A percentile compares a stretch with the other conserved stretches of the same genome.
These are phyloP conservation scores for Drosophila trichaetosa DNA, from an alignment of 2,888 invertebrate genomes.

Conservation along the genomic window DNA sequence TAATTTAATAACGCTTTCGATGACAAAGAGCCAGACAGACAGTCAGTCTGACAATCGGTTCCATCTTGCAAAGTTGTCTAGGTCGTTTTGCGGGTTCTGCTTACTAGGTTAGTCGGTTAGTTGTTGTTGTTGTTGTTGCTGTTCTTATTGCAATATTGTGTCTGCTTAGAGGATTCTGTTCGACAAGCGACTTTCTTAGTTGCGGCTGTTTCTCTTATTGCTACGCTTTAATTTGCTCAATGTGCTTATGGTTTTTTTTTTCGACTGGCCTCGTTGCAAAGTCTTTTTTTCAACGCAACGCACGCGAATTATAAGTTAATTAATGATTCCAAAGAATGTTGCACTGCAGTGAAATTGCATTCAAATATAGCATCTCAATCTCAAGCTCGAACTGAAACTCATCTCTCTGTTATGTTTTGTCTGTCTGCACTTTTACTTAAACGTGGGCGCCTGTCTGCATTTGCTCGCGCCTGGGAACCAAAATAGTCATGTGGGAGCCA, in stretches of 20 bases:
- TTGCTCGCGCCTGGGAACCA: conserved; percentile 50
- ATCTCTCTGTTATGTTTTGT: conserved; percentile 34
- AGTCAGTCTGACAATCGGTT: not conserved
- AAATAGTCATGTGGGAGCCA: conserved; percentile 51
- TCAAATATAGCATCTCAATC: conserved; percentile 37
- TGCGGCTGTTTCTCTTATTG: conserved; percentile 56
- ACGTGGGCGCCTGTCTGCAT: conserved; percentile 45
- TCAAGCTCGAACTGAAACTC: not conserved
- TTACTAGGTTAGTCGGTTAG: conserved; percentile 83
- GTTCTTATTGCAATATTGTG: conserved; percentile 24
- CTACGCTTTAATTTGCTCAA: conserved; percentile 41
- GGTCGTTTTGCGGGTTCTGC: conserved; percentile 69
- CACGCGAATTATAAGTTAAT: conserved; percentile 73
- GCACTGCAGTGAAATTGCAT: conserved; percentile 62
- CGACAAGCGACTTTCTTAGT: conserved; percentile 65
- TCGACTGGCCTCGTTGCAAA: conserved; percentile 59
- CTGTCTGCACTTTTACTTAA: conserved; percentile 57
- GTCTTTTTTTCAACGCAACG: conserved; percentile 48
- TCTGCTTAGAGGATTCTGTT: conserved; percentile 63
- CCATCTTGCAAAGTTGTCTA: conserved; percentile 44
- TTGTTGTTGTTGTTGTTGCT: conserved; percentile 51
- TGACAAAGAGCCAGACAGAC: not conserved
- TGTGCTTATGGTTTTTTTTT: conserved; percentile 35
- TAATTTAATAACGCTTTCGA: conserved; percentile 23
- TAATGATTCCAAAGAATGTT: conserved; percentile 61